A percentile compares a stretch with the other conserved stretches of the same genome.
These are phyloP conservation scores for Coremacera marginata DNA, from an alignment of 2,888 invertebrate species.

Conservation along the genomic window DNA sequence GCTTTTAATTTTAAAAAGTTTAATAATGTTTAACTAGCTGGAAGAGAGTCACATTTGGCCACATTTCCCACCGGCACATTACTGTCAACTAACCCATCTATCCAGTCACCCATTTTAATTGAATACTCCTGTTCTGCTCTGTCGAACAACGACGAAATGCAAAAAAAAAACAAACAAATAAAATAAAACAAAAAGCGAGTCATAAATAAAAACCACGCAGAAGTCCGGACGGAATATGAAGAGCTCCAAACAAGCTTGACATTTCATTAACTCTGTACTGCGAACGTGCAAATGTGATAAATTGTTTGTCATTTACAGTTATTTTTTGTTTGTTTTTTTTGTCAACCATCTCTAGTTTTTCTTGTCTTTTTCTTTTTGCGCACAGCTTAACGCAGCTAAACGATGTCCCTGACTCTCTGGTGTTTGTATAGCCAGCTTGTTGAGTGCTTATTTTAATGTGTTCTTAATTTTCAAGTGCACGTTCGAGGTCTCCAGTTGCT, in stretches of 20 bases:
- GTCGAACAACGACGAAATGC: not conserved
- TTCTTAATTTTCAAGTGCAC: conserved; percentile 34
- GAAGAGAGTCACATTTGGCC: not conserved
- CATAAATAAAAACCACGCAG: not conserved
- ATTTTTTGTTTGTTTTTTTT: not conserved
- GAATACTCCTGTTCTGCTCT: conserved; percentile 2
- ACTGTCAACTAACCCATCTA: not conserved
- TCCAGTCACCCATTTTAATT: not conserved
- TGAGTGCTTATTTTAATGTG: conserved; percentile 8
- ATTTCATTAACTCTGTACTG: conserved; percentile 22
- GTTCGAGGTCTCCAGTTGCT: conserved; percentile 21
- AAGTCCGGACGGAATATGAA: not conserved
- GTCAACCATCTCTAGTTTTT: not conserved
- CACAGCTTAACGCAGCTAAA: not conserved
- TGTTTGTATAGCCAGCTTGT: not conserved
- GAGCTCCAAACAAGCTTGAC: not conserved
- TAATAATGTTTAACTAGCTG: too few relatives aligned
- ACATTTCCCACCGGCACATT: not conserved
- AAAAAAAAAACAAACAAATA: not conserved
- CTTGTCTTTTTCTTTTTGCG: not conserved
- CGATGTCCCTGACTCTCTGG: not conserved
- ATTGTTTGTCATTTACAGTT: conserved; percentile 17
- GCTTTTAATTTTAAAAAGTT: too few relatives aligned
- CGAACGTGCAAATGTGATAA: conserved; percentile 24
- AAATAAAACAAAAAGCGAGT: not conserved